phyloP scores from a whole-genome alignment of 2,113 vertebrate species.

The Rhynchopsitta pachyrhyncha region DNA sequence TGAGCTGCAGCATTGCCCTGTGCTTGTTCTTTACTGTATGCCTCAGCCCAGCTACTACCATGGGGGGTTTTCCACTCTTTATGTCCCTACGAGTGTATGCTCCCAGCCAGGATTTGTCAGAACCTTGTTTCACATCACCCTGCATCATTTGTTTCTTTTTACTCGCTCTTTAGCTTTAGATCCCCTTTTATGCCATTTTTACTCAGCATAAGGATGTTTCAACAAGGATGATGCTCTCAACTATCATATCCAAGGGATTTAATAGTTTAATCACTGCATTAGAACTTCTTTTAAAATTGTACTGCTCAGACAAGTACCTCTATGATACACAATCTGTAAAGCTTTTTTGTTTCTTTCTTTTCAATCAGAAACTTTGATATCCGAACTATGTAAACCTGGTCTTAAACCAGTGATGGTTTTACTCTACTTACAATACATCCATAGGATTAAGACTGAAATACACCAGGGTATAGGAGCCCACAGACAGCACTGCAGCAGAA shows the following conservation, averaged over 20 bases:
- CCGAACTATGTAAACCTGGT: not conserved
- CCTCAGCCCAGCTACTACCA: not conserved
- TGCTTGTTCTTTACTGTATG: accelerated
- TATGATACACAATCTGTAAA: not conserved
- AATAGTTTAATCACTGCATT: not conserved
- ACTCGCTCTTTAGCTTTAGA: not conserved
- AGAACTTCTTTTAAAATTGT: not conserved
- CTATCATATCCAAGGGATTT: not conserved
- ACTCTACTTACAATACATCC: not conserved
- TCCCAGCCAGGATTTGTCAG: not conserved
- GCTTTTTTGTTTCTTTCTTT: too few species aligned
- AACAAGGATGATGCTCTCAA: not conserved
- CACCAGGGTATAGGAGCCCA: not conserved
- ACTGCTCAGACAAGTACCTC: not conserved
- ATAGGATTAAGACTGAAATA: not conserved
- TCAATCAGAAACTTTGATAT: not conserved
- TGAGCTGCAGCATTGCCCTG: not conserved
- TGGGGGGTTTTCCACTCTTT: accelerated
- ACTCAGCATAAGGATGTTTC: not conserved
- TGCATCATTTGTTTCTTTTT: not conserved
- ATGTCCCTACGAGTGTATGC: too few species aligned
- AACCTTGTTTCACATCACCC: accelerated
- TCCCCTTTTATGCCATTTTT: not conserved
- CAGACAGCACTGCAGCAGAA: not conserved
- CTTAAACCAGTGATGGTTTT: not conserved